These are phyloP conservation scores for Pseudachorutes palmiensis DNA, from an alignment of 1,140 invertebrate species.

Conservation along the genomic window DNA sequence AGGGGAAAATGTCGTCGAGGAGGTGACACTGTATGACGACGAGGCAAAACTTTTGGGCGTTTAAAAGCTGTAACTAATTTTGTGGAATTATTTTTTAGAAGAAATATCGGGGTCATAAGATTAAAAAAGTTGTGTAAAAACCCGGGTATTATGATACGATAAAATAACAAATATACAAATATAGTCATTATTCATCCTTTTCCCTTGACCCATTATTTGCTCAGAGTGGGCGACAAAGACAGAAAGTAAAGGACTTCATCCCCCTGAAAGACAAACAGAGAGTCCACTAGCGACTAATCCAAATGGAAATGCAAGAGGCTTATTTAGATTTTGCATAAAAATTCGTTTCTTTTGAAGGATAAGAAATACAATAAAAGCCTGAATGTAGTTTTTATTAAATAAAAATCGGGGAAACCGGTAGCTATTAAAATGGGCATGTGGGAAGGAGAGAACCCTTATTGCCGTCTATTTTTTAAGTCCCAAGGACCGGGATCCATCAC, in stretches of 20 bases:
- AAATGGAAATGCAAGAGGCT: slow-evolving; percentile 4
- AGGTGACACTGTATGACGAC: too few relatives aligned
- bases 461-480: too few relatives aligned
- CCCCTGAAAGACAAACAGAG: background rate
- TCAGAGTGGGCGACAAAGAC: background rate
- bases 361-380: background rate
- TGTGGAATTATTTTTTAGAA: background rate
- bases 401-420: slow-evolving; percentile 6
- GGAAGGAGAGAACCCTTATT: background rate
- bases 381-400: background rate
- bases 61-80: too few relatives aligned
- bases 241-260: slow-evolving; percentile 7
- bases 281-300: background rate
- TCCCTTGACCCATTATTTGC: background rate
- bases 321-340: slow-evolving; percentile 1
- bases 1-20: too few relatives aligned
- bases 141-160: slow-evolving; percentile 1
- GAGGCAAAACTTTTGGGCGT: too few relatives aligned
- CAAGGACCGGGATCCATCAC: background rate
- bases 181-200: slow-evolving; percentile 13
- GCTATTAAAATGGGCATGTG: slow-evolving; percentile 4
- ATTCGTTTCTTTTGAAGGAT: background rate
- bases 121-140: background rate
- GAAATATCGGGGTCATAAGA: slow-evolving; percentile 5
- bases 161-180: slow-evolving; percentile 14